A percentile compares a stretch with the other conserved stretches of the same genome.
Conservation (phyloP, 2,113 vertebrate species). For the Orientallactaga bullata region DNA sequence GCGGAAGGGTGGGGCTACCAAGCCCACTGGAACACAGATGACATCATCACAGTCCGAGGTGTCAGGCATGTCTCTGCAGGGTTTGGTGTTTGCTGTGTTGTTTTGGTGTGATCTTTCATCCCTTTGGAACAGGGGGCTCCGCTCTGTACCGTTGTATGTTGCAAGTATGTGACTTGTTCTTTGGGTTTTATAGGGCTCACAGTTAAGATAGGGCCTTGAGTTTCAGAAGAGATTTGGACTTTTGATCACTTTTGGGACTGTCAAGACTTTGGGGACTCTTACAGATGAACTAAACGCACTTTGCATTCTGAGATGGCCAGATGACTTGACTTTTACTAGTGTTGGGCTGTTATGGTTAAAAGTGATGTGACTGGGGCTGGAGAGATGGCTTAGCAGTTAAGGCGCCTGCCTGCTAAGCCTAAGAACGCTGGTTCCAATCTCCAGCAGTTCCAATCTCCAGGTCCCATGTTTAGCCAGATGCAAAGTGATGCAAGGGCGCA, state of each 20-base stretch:
- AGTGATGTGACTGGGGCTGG: neutral
- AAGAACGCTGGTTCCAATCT: too few relatives aligned
- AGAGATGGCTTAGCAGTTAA: too few relatives aligned
- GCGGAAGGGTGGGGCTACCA: neutral
- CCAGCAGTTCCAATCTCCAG: too few relatives aligned
- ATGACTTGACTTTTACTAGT: neutral
- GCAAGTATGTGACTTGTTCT: neutral
- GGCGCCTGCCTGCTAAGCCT: too few relatives aligned
- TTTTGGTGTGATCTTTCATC: neutral
- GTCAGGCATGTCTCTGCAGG: neutral
- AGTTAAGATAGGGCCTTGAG: neutral
- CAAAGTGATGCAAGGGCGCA: too few relatives aligned
- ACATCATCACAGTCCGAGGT: neutral
- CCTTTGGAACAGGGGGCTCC: neutral
- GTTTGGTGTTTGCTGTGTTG: neutral
- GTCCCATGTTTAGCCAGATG: too few relatives aligned
- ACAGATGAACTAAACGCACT: neutral
- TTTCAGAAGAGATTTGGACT: neutral
- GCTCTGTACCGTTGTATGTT: neutral
- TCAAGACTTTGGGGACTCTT: neutral
- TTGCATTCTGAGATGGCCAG: neutral
- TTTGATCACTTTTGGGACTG: neutral
- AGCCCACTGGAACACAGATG: neutral
- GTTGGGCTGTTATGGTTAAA: neutral
- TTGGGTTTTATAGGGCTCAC: neutral